A percentile compares a stretch with the other conserved stretches of the same genome.
Evolutionary conservation across 2,888 invertebrate genomes (phyloP).

Genomic region (Stegophylla sp.): DNA sequence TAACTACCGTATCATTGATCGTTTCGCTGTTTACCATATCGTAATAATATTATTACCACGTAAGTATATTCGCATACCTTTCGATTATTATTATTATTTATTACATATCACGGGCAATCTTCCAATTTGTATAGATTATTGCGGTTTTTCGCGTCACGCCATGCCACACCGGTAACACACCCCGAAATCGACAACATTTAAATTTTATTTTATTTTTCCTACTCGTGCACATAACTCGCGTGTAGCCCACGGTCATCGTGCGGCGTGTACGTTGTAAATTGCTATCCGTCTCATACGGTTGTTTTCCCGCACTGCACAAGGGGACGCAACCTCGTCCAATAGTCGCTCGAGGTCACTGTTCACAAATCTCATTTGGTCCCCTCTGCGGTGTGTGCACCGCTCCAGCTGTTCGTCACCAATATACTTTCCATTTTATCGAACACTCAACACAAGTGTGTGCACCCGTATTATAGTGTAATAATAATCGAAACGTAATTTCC

Average conservation of each 20-base stretch:
- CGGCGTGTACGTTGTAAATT: constrained; percentile 7
- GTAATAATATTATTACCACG: too few relatives aligned
- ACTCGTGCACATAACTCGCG: neutral
- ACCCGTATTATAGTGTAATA: too few relatives aligned
- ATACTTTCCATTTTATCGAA: constrained; percentile 34
- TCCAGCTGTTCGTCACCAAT: neutral
- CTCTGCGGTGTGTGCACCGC: constrained; percentile 30
- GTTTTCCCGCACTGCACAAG: neutral
- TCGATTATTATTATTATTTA: too few relatives aligned
- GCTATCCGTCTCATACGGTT: neutral
- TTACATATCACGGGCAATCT: constrained; percentile 19
- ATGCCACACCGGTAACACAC: neutral
- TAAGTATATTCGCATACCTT: too few relatives aligned
- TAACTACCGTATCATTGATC: neutral
- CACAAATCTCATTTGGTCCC: constrained; percentile 42
- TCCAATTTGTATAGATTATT: constrained; percentile 41
- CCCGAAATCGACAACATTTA: constrained; percentile 32
- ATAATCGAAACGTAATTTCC: too few relatives aligned
- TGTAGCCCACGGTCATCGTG: constrained; percentile 41
- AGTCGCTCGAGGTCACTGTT: constrained; percentile 41
- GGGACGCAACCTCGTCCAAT: constrained; percentile 35
- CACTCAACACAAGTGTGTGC: neutral
- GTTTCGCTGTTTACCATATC: neutral
- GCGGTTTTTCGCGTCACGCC: constrained; percentile 31
- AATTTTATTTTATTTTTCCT: too few relatives aligned